Percentiles rank a stretch among this genome's conserved stretches.
These are phyloP conservation scores for Megalurothrips usitatus DNA, from an alignment of 2,888 invertebrate genomes.

Conservation along the genomic window DNA sequence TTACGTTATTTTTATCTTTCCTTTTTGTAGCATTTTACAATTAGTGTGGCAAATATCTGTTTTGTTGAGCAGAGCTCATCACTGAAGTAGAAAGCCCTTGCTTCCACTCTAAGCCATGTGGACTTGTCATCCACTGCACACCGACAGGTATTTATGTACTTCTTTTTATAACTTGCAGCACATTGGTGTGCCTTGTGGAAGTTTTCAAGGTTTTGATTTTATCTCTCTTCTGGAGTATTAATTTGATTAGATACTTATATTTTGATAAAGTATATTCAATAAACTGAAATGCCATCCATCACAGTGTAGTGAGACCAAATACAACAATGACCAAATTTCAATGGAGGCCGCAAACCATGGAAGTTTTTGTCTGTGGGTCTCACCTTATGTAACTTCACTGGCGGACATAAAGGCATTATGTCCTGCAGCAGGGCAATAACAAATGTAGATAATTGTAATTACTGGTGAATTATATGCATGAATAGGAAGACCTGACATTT, in stretches of 20 bases:
- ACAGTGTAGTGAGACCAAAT: neutral
- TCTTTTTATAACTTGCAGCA: neutral
- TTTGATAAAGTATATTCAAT: slow-evolving; percentile 3
- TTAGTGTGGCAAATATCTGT: neutral
- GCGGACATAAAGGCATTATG: slow-evolving; percentile 1
- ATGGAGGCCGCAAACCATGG: neutral
- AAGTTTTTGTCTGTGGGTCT: neutral
- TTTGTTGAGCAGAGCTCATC: neutral
- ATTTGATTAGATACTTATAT: slow-evolving; percentile 21
- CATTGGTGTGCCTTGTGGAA: neutral
- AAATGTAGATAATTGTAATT: slow-evolving; percentile 5
- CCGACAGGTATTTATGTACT: neutral
- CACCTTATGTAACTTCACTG: neutral
- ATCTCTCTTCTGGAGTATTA: neutral
- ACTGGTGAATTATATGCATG: neutral
- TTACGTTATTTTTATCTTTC: slow-evolving; percentile 2
- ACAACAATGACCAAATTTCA: slow-evolving; percentile 10
- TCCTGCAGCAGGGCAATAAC: neutral
- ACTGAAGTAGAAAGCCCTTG: neutral
- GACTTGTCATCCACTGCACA: neutral
- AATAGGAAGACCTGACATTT: neutral
- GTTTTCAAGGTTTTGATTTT: slow-evolving; percentile 5
- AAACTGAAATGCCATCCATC: slow-evolving; percentile 4
- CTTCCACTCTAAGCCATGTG: neutral
- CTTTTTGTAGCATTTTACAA: slow-evolving; percentile 18